Evolutionary conservation across 2,797 vertebrate genomes (phyloP).

Genomic region (Sphenopsis melanotis): DNA sequence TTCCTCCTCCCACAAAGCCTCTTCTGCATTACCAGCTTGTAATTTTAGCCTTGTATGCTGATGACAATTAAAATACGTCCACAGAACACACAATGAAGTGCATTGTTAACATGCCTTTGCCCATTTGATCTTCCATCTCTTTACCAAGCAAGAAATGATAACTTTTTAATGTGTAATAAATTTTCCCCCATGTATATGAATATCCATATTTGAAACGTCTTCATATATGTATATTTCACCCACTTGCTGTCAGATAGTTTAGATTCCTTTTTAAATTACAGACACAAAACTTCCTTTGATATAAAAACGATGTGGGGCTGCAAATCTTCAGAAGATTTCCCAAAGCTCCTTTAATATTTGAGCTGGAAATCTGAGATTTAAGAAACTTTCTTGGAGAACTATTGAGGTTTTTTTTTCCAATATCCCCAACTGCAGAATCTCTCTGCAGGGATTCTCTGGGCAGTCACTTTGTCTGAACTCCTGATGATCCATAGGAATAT

Average conservation of each 20-base stretch:
- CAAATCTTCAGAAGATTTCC: background rate
- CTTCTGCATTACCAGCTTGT: background rate
- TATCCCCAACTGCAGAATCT: background rate
- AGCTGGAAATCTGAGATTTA: background rate
- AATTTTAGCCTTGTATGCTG: background rate
- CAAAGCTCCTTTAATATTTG: background rate
- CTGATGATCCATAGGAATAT: background rate
- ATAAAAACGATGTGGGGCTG: background rate
- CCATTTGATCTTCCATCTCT: background rate
- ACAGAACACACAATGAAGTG: background rate
- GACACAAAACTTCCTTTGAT: background rate
- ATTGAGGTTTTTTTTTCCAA: background rate
- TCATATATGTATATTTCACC: background rate
- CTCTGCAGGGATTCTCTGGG: background rate
- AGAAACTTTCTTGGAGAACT: background rate
- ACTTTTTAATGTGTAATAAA: background rate
- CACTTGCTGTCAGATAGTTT: background rate
- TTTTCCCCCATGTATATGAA: background rate
- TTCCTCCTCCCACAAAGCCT: background rate
- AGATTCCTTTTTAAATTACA: background rate
- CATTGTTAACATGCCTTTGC: background rate
- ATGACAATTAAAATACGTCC: background rate
- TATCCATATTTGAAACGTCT: background rate
- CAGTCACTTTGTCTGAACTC: background rate
- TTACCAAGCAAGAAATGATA: background rate